These are phyloP conservation scores for Fratercula arctica DNA, from an alignment of 2,797 vertebrate genomes.

Conservation along the genomic window DNA sequence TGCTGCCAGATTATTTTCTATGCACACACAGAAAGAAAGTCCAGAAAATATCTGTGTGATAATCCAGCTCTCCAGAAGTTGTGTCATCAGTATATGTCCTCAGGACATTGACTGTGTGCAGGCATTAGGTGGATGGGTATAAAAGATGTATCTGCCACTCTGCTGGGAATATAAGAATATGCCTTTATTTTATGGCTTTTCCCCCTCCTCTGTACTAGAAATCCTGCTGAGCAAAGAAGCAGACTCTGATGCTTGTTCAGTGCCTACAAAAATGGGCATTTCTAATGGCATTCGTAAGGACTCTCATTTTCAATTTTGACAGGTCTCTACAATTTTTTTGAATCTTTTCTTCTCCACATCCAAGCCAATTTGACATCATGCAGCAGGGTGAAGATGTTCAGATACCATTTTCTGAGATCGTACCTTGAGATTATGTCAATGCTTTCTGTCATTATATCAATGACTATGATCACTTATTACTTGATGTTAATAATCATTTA, in stretches of 20 bases:
- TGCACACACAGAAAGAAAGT: background rate
- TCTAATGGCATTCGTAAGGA: background rate
- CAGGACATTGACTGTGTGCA: background rate
- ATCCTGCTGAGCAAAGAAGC: background rate
- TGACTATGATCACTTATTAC: background rate
- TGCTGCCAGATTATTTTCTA: constrained; percentile 27
- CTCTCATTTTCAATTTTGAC: background rate
- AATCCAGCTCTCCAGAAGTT: constrained; percentile 3
- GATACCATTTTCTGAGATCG: background rate
- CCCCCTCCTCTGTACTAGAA: background rate
- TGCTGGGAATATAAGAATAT: background rate
- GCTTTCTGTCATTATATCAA: background rate
- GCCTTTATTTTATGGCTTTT: background rate
- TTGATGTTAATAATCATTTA: background rate
- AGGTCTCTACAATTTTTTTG: background rate
- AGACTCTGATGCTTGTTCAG: background rate
- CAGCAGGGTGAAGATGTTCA: background rate
- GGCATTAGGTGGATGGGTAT: background rate
- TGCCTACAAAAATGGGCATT: background rate
- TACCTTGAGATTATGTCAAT: background rate
- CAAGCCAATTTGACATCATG: background rate
- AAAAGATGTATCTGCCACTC: background rate
- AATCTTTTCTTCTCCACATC: background rate
- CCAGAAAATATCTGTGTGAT: background rate
- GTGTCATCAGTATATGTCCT: background rate